A percentile compares a stretch with the other conserved stretches of the same genome.
Conservation (phyloP, 2,797 vertebrate species). For the Trachurus trachurus region DNA sequence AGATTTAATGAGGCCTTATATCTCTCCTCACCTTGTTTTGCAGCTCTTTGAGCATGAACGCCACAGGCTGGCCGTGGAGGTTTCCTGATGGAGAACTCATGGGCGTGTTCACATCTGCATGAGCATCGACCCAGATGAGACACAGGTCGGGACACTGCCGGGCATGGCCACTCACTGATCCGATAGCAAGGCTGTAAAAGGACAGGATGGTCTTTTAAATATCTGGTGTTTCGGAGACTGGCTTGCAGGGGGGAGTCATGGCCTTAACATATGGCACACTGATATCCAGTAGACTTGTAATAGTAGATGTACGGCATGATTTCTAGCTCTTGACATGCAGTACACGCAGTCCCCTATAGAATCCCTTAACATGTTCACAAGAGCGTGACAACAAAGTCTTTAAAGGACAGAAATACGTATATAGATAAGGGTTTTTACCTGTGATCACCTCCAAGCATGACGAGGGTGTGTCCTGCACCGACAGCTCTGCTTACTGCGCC, state of each 20-base stretch:
- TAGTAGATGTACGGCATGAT: neutral
- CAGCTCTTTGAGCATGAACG: conserved; percentile 96
- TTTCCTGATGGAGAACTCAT: conserved; percentile 93
- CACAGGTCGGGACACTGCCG: conserved; percentile 93
- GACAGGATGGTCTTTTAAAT: neutral
- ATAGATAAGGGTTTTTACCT: conserved; percentile 84
- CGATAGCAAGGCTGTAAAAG: conserved; percentile 91
- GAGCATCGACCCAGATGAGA: conserved; percentile 98
- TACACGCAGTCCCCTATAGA: neutral
- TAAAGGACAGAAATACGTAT: no score
- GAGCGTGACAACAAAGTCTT: no score
- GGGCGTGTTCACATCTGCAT: conserved; percentile 96
- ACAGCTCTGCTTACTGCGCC: conserved; percentile 90
- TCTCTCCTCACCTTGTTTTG: conserved; percentile 90
- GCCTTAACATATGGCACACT: neutral
- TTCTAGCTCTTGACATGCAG: neutral
- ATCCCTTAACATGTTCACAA: no score
- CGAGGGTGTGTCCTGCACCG: conserved; percentile 90
- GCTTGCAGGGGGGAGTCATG: neutral
- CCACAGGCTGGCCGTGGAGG: conserved; percentile 95
- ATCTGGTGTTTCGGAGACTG: neutral
- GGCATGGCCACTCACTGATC: conserved; percentile 93
- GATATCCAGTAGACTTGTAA: neutral
- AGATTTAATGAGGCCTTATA: neutral
- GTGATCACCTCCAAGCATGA: conserved; percentile 97